These are phyloP conservation scores for Enteromius anoplus DNA, from an alignment of 2,797 vertebrate genomes.

Conservation along the genomic window DNA sequence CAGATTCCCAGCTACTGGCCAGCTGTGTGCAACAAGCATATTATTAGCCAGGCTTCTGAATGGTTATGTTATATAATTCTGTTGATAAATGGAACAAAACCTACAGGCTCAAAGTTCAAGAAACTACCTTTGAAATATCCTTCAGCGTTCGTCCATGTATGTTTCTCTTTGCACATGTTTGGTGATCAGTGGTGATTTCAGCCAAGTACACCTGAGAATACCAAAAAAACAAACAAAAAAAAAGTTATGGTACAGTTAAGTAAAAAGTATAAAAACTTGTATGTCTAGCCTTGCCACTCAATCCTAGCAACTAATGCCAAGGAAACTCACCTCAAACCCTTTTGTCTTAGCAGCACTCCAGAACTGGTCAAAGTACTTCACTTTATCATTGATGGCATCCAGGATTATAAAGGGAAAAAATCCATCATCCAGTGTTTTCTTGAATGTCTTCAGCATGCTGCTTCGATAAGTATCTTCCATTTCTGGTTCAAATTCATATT, in stretches of 20 bases:
- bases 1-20: constrained; percentile 91
- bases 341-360: constrained; percentile 99
- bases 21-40: constrained; percentile 77
- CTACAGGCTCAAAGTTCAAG: background rate
- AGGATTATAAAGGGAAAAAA: constrained; percentile 99
- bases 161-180: constrained; percentile 95
- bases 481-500: constrained; percentile 97
- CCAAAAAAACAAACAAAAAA: background rate
- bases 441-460: constrained; percentile 99
- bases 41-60: constrained; percentile 17
- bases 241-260: background rate
- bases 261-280: background rate
- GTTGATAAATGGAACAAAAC: background rate
- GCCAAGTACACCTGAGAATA: constrained; percentile 91
- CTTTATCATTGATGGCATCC: constrained; percentile 94
- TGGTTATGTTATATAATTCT: background rate
- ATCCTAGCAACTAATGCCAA: background rate
- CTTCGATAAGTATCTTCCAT: constrained; percentile 97
- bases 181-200: constrained; percentile 94
- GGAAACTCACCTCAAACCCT: constrained; percentile 90
- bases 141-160: constrained; percentile 91
- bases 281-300: background rate
- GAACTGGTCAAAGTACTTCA: constrained; percentile 97
- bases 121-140: constrained; percentile 89
- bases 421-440: constrained; percentile 96